Evolutionary conservation across 2,888 invertebrate genomes (phyloP), one percentile per base, ranked within the genome.

Genomic region (Metacarcinus magister): DNA sequence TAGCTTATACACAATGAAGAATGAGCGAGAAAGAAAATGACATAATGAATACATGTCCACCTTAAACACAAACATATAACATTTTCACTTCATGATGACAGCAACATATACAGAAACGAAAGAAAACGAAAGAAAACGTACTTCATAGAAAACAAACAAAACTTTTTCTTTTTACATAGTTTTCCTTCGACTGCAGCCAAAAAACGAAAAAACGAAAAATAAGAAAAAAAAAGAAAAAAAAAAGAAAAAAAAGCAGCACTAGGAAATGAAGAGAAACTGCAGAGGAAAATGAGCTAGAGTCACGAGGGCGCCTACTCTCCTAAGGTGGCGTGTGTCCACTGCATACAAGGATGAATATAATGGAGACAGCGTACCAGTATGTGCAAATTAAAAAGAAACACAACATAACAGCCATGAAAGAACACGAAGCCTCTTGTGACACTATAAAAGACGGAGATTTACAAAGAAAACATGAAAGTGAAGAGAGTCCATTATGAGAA

Each of bases 381-480:
- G 19, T 67, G 23, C 67, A 67, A 67, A 67, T 67, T 67, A 67
- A 67, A 67, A 5, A 67, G 67, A 67, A 82, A 32, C 82, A 82
- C 32, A 82, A 82, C 10, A 32, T 32, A 82, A 82, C 32, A 32
- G 32, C 4, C 82, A 4, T 82, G 82, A 82, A 82, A 82, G 82
- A 28, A 8, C 82, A 82, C 32, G 82, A 13, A 32, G 1, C 82
- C 32, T 32, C 82, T 82, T 32, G 10, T 19, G 82, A 32, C 32
- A 13, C 32, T 32, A 32, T 82, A 82, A 82, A 82, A 32, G 82
- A 82, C 82, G 19, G 82, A 82, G 32, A 82, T 82, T 32, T 82
- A 32, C 32, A 82, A 82, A 82, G 82, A 82, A 82, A 82, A 82
- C 82, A 82, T 82, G 28, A 82, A 82, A 82, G 82, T 32, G 32